Evolutionary conservation across 2,888 invertebrate genomes (phyloP), one percentile per base, ranked within the genome.

Genomic region (Sicus ferrugineus): DNA sequence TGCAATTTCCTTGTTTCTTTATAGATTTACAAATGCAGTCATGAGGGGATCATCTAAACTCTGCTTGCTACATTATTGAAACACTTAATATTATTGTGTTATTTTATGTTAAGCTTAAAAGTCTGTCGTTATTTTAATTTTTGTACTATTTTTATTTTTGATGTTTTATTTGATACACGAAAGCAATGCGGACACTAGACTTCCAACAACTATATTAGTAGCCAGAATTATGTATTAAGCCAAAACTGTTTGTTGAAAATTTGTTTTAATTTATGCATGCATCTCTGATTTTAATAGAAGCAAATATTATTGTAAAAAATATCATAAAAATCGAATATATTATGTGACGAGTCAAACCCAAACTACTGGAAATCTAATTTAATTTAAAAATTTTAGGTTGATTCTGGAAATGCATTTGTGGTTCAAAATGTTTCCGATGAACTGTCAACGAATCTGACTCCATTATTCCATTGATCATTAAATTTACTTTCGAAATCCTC

Each of bases 241-340:
- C 28, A 11, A 42, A 42, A 26, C 28, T 46, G 16, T 48, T 1
- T 62, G 34, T 62, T 62, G 46, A 48, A 48, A 42, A 42, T 42
- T 42, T n/a, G 9, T 62, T 46, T 62, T 19, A 62, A 62, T 61
- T 4, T 61, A 46, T 28, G 28, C 62, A 62, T 62, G 28, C 19
- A 48, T 28, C n/a, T n/a, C 11, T 62, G 19, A 26, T 62, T 46
- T 7, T 2, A 48, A 62, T 19, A 21, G 42, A 7, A 34, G 9
- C 21, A 16, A 9, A 34, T 21, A 59, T 11, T 4, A 34, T 21
- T 34, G 6, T 21, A 9, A 59, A 19, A 11, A 46, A 58, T 58
- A 28, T 42, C 9, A 42, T 4, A 7, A n/a, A 62, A 19, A 48
- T 48, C 28, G 48, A 48, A 62, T 62, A 62, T n/a, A 62, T 5